Base-by-base conservation (phyloP, 2,888 invertebrate species). In the Hirudinaria manillensis region DNA sequence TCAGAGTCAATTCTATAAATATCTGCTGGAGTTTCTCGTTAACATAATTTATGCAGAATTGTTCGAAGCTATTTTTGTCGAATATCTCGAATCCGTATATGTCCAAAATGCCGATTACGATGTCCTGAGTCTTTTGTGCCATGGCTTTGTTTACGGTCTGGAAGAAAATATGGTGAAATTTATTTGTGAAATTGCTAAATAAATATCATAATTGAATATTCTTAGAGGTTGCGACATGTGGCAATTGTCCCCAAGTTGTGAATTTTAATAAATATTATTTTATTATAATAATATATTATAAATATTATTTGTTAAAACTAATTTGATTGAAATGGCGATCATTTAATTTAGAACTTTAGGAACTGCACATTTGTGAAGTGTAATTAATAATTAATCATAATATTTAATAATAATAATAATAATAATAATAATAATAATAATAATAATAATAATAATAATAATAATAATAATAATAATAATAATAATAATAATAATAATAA, bases 21-120 rank as follows among this genome's bases (percentile, higher is more conserved):
- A 90, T 90, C 83, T 90, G 90, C 81, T 90, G 90, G 16, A 90
- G 86, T 81, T 90, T 90, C 83, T 90, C 90, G 82, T 90, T 90
- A 29, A 90, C 90, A 81, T 89, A 90, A 82, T 90, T 90, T 76
- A 90, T 90, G 82, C 90, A 89, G 82, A 90, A 90, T 82, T 90
- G 90, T 81, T 90, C 90, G 83, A 90, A 90, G 29, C 90, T 90
- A 82, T 90, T 90, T 80, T 87, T 87, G 67, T 89, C 87, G 81
- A 90, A 90, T 77, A 90, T 90, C 83, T 90, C 90, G 82, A 90
- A 90, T 1, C 90, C 90, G 81, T 90, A 90, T 80, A 90, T 90
- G 81, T 90, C 90, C 77, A 90, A 83, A 81, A 90, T 90, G 70
- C 90, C 90, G 38, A 89, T 86, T 77, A 88, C 89, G 74, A 85